Evolutionary conservation across 2,888 invertebrate species (phyloP), one percentile per base, ranked within the genome.

Genomic region (Schizotus pectinicornis): DNA sequence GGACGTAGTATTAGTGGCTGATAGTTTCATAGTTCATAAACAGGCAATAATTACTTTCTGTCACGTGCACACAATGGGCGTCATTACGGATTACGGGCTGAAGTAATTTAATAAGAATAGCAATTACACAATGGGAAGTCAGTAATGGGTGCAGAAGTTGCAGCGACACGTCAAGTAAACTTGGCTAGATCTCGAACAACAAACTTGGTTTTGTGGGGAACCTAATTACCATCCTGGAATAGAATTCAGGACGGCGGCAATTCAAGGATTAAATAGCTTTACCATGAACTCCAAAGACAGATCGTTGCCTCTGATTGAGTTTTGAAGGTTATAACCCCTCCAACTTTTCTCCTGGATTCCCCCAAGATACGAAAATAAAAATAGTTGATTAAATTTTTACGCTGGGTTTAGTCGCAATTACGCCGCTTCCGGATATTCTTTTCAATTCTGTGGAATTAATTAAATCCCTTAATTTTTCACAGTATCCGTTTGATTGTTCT

Each of bases 111-210:
- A 71, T 73, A 71, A 70, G 68, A 73, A 71, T 71, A 70, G 69
- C 72, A 74, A 73, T 74, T 73, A 73, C 66, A 72, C 71, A 74
- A 73, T 71, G 65, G 67, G 67, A 66, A 72, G 66, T 71, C 68
- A 64, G 65, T 69, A 71, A 70, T 69, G 66, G 70, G 65, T 67
- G 65, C 68, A 66, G 70, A 69, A 70, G 72, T 73, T 73, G 69
- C 68, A 67, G 65, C 64, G 71, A 69, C 69, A 73, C 73, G 71
- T 73, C 73, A 73, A 64, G 65, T 63, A 67, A 71, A 71, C 71
- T 71, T 67, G 67, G 67, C 67, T 64, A 54, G 69, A 67, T 70
- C 71, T 70, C 62, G 65, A 71, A 70, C 70, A 70, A 69, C 72
- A 71, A 73, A 72, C 69, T 70, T 65, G 71, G 70, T 71, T 72